Base-by-base conservation (phyloP, 2,113 vertebrate genomes). In the Enhydra lutris region DNA sequence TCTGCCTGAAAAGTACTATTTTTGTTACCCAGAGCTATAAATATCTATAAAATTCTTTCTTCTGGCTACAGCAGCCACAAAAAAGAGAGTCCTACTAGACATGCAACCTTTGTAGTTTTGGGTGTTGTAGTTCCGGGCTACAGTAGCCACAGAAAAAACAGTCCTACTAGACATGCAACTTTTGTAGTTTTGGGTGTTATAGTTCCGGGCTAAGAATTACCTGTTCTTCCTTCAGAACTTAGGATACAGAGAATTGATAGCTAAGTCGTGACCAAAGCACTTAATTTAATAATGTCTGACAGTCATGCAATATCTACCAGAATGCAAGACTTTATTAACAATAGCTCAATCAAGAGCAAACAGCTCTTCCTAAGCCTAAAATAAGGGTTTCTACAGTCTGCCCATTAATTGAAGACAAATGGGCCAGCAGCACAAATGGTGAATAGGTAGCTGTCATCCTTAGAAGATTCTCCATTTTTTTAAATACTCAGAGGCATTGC, bases 251-350 rank as follows among this genome's bases (percentile, higher is more conserved):
- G 45, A 67, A 6, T 31, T 47, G 63, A 63, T 85, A 73, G n/a
- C 26, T 85, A 95, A 90, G 50, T 69, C 20, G 18, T 87, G 67
- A 71, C 11, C 18, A 69, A 65, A 96, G 57, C 39, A 39, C 24
- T 88, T 76, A 76, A 86, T 92, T 93, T 93, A 84, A 87, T 96
- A 87, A 93, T 95, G 21, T 86, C 14, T 97, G 88, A 4, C 61
- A 45, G 26, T 69, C 34, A 92, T 71, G 57, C 34, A 96, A 0
- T 73, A 36, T 69, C 29, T 86, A 69, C 23, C 20, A 93, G 59
- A 89, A 83, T 87, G 50, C 15, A 69, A 79, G 42, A 50, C 7
- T 69, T 13, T 73, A 17, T 94, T 83, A 95, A 87, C 50, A 76
- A 76, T 76, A 80, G 4, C 36, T 74, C 55, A 4, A 29, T 81